phyloP scores from a whole-genome alignment of 2,888 invertebrate genomes.

The Chrysodeixis includens region DNA sequence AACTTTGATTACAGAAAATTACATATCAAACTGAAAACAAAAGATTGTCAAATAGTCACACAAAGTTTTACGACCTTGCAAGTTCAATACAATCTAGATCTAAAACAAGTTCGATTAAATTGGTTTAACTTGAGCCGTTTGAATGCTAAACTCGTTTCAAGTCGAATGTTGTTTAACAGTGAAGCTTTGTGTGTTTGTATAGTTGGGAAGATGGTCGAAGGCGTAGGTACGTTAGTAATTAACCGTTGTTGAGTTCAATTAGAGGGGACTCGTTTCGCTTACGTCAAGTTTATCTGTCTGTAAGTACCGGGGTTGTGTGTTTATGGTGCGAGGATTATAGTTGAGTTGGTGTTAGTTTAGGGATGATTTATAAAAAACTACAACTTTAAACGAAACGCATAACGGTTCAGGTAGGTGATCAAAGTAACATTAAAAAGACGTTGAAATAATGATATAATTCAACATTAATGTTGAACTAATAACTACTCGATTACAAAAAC shows the following conservation, averaged over 20 bases:
- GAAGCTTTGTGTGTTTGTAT: slow-evolving; percentile 70
- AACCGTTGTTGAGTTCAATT: slow-evolving; percentile 70
- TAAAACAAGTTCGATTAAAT: slow-evolving; percentile 68
- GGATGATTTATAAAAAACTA: neutral
- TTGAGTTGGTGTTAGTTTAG: neutral
- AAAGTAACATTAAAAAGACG: no score
- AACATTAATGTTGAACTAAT: no score
- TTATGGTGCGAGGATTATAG: neutral
- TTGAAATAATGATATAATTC: no score
- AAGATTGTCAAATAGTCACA: slow-evolving; percentile 30
- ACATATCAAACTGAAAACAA: slow-evolving; percentile 29
- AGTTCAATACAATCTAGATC: slow-evolving; percentile 64
- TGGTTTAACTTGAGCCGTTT: slow-evolving; percentile 71
- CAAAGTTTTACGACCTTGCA: slow-evolving; percentile 53
- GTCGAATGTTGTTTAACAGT: slow-evolving; percentile 71
- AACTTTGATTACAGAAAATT: neutral
- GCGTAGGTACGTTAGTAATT: slow-evolving; percentile 65
- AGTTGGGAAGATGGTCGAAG: slow-evolving; percentile 69
- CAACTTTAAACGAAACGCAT: no score
- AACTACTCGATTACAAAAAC: no score
- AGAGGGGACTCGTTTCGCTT: slow-evolving; percentile 61
- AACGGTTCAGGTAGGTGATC: no score
- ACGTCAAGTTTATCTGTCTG: slow-evolving; percentile 32
- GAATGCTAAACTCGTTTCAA: slow-evolving; percentile 71
- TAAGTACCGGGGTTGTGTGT: neutral